Percentiles rank a stretch among this genome's conserved stretches.
These are phyloP conservation scores for Hemaris fuciformis DNA, from an alignment of 2,888 invertebrate species.

Conservation along the genomic window DNA sequence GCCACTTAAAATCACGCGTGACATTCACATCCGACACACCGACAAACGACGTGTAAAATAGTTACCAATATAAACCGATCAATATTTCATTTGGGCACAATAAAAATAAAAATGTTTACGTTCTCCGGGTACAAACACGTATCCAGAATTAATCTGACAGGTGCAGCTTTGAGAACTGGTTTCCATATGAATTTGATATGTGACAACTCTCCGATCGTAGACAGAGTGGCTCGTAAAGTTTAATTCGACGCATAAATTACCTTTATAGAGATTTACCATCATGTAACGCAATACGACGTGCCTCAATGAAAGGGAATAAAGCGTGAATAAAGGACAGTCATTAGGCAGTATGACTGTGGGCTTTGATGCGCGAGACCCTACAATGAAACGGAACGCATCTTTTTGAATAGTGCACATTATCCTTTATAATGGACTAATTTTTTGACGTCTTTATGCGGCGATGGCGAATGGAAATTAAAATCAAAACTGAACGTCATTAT, in stretches of 20 bases:
- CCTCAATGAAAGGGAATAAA: slow-evolving; percentile 49
- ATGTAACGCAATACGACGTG: slow-evolving; percentile 56
- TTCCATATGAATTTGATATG: slow-evolving; percentile 64
- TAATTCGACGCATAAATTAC: slow-evolving; percentile 71
- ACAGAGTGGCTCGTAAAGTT: slow-evolving; percentile 67
- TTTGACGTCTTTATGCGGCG: slow-evolving; percentile 6
- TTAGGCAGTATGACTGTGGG: slow-evolving; percentile 48
- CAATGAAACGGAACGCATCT: slow-evolving; percentile 39
- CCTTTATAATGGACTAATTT: slow-evolving; percentile 13
- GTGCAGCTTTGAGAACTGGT: slow-evolving; percentile 61
- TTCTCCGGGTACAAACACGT: slow-evolving; percentile 38
- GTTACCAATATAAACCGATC: slow-evolving; percentile 26
- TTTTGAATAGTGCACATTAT: slow-evolving; percentile 30
- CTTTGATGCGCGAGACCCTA: slow-evolving; percentile 34
- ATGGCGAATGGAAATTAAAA: slow-evolving; percentile 2
- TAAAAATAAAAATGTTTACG: slow-evolving; percentile 49
- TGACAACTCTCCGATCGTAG: slow-evolving; percentile 58
- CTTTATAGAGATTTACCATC: slow-evolving; percentile 59
- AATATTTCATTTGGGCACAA: slow-evolving; percentile 30
- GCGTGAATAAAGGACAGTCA: slow-evolving; percentile 60
- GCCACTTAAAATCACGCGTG: slow-evolving; percentile 2
- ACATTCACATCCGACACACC: slow-evolving; percentile 10
- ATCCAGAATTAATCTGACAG: slow-evolving; percentile 66
- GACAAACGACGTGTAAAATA: slow-evolving; percentile 34
- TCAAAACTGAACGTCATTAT: neutral